Conservation (phyloP, 2,888 invertebrate genomes). For the Germaria angustata region DNA sequence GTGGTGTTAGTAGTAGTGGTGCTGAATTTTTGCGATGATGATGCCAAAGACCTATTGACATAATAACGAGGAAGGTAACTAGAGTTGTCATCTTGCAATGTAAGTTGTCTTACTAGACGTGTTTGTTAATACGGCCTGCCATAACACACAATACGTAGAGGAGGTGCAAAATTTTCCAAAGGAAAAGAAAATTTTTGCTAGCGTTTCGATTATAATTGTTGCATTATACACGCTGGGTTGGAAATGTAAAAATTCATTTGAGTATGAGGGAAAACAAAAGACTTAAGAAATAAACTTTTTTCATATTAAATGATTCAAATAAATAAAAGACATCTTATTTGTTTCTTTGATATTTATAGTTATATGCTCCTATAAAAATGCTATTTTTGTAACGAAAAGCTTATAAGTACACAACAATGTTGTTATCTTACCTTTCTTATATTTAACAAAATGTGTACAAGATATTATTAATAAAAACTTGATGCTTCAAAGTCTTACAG, state of each 20-base stretch:
- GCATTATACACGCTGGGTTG: conserved; percentile 21
- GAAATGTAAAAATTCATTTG: not conserved
- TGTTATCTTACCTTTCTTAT: too few species aligned
- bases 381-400: too few species aligned
- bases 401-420: too few species aligned
- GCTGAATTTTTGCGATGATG: not conserved
- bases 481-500: too few species aligned
- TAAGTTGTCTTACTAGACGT: conserved; percentile 26
- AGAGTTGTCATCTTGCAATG: conserved; percentile 67
- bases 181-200: not conserved
- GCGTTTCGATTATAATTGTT: conserved; percentile 5
- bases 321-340: too few species aligned
- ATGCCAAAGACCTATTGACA: conserved; percentile 76
- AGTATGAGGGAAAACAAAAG: not conserved
- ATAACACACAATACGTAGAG: not conserved
- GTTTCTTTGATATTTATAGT: too few species aligned
- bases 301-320: too few species aligned
- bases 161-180: conserved; percentile 20
- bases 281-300: not conserved
- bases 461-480: too few species aligned
- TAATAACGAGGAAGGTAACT: conserved; percentile 79
- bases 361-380: too few species aligned
- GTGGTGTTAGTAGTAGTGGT: not conserved
- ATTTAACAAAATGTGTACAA: too few species aligned
- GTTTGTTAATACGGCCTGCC: not conserved